Percentiles rank a stretch among this genome's conserved stretches.
Evolutionary conservation across 2,797 vertebrate genomes (phyloP).

Genomic region (Synaphobranchus kaupii): DNA sequence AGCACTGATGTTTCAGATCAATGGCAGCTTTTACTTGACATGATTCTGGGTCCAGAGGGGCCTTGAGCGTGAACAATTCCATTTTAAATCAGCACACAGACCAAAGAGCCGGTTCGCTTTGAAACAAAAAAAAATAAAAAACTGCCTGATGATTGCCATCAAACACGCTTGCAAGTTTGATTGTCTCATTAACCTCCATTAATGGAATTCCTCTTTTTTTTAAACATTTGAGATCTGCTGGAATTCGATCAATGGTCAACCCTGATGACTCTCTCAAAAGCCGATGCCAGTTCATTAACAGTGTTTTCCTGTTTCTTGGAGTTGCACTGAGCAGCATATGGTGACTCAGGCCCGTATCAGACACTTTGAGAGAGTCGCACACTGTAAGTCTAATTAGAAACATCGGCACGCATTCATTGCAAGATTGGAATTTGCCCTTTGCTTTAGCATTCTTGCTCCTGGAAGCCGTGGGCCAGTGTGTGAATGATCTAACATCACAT

Average conservation of each 20-base stretch:
- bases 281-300: neutral
- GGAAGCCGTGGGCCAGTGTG: neutral
- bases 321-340: neutral
- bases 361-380: neutral
- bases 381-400: neutral
- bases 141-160: neutral
- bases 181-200: conserved; percentile 10
- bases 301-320: neutral
- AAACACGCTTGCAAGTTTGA: neutral
- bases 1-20: conserved; percentile 9
- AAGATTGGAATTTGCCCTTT: neutral
- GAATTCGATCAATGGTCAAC: conserved; percentile 8
- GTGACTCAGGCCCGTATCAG: neutral
- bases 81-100: conserved; percentile 1
- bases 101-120: neutral
- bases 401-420: neutral
- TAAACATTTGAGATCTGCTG: conserved; percentile 8
- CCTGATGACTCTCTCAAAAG: neutral
- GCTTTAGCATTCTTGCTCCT: neutral
- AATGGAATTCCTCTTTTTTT: neutral
- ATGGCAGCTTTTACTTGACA: conserved; percentile 10
- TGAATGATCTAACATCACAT: conserved; percentile 2
- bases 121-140: neutral
- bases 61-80: neutral
- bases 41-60: neutral